Conservation (phyloP, 2,113 vertebrate species). For the Miniopterus natalensis region DNA sequence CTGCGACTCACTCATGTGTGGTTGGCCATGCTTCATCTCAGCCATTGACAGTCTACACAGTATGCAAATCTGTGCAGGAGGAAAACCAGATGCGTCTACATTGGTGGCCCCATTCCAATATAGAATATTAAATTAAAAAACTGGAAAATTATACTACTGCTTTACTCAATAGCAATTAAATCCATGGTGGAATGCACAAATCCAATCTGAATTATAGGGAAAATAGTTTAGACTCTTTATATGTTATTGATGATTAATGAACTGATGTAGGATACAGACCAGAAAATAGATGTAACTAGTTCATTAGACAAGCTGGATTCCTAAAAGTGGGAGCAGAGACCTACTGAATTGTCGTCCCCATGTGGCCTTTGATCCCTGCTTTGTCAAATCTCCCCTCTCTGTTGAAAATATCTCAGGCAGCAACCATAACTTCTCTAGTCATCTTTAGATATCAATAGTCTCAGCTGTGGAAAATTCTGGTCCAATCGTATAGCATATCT, state of each 20-base stretch:
- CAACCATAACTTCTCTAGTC: not conserved
- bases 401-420: slow-evolving; percentile 24
- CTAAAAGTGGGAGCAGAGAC: not conserved
- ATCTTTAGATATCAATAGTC: not conserved
- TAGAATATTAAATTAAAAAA: slow-evolving; percentile 6
- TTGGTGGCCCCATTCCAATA: not conserved
- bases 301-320: not conserved
- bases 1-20: too few relatives aligned
- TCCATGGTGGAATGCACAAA: not conserved
- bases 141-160: not conserved
- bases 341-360: not conserved
- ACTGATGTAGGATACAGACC: not conserved
- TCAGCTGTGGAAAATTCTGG: not conserved
- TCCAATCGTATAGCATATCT: not conserved
- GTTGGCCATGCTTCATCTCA: not conserved
- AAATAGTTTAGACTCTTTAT: not conserved
- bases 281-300: not conserved
- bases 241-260: not conserved
- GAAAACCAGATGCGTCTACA: slow-evolving; percentile 33
- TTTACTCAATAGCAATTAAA: slow-evolving; percentile 33
- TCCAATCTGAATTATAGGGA: not conserved
- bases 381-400: not conserved
- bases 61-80: not conserved
- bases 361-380: not conserved
- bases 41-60: not conserved